These are phyloP conservation scores for Cettia cetti DNA, from an alignment of 2,113 vertebrate genomes.

Conservation along the genomic window DNA sequence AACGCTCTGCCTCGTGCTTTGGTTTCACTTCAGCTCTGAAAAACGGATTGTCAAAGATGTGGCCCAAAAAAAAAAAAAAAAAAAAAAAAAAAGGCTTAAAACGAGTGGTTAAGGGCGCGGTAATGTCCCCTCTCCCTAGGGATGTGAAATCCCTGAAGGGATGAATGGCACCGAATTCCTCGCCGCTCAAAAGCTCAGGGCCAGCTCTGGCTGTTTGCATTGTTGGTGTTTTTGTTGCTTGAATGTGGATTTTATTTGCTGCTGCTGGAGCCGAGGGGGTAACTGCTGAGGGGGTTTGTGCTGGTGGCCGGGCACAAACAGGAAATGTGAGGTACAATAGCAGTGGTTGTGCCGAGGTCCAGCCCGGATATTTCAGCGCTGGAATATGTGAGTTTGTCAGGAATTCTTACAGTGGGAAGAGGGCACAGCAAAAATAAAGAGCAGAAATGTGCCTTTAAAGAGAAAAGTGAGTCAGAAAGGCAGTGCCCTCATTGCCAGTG, in stretches of 20 bases:
- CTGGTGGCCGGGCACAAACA: background rate
- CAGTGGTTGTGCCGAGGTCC: background rate
- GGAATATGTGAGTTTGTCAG: background rate
- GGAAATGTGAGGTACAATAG: slow-evolving; percentile 21
- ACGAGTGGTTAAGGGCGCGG: accelerated
- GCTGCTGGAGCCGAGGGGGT: slow-evolving; percentile 8
- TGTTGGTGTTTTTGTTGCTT: slow-evolving; percentile 8
- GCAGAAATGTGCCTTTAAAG: background rate
- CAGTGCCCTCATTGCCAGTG: background rate
- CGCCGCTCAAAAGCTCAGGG: background rate
- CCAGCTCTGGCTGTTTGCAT: background rate
- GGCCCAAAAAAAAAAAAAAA: background rate
- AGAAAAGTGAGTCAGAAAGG: background rate
- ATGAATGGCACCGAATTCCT: background rate
- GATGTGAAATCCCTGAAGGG: background rate
- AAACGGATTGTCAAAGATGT: background rate
- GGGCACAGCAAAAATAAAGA: background rate
- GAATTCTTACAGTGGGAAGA: background rate
- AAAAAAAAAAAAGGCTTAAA: background rate
- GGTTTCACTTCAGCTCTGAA: slow-evolving; percentile 16
- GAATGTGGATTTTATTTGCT: background rate
- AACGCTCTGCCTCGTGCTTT: background rate
- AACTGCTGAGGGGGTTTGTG: background rate
- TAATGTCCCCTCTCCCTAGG: background rate
- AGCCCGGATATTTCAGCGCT: background rate